Conservation (phyloP, 2,113 vertebrate species). For the Ptilonorhynchus violaceus region DNA sequence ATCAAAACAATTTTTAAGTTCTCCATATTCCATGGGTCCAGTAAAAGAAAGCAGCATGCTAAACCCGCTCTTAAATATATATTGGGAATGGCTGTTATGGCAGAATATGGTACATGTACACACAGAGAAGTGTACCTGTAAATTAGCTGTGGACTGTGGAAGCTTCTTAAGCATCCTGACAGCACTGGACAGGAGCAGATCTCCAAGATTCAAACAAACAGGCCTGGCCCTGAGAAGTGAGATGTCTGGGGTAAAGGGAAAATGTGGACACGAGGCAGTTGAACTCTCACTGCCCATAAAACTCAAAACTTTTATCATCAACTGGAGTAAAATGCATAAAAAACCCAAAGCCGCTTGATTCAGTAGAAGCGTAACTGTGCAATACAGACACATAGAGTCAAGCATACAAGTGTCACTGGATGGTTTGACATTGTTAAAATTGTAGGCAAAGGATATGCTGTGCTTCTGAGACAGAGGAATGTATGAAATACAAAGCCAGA, state of each 20-base stretch:
- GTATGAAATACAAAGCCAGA: not conserved
- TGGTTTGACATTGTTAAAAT: not conserved
- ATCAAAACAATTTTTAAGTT: not conserved
- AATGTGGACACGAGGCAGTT: not conserved
- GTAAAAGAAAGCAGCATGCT: not conserved
- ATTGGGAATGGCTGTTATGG: not conserved
- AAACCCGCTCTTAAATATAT: not conserved
- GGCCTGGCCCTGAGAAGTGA: not conserved
- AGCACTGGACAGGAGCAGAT: not conserved
- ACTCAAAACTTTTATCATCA: not conserved
- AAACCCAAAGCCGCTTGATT: not conserved
- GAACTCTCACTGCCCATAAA: not conserved
- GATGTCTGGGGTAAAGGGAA: not conserved
- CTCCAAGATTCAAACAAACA: slow-evolving; percentile 1
- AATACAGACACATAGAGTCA: not conserved
- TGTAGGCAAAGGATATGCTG: not conserved
- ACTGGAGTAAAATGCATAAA: not conserved
- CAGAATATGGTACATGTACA: not conserved
- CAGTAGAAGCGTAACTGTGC: not conserved
- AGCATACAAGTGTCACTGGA: not conserved
- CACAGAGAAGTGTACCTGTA: not conserved
- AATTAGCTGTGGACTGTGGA: not conserved
- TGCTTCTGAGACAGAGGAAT: not conserved
- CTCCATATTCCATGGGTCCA: not conserved
- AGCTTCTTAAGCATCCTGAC: not conserved